phyloP scores from a whole-genome alignment of 2,113 vertebrate species.

The Lasiurus cinereus region DNA sequence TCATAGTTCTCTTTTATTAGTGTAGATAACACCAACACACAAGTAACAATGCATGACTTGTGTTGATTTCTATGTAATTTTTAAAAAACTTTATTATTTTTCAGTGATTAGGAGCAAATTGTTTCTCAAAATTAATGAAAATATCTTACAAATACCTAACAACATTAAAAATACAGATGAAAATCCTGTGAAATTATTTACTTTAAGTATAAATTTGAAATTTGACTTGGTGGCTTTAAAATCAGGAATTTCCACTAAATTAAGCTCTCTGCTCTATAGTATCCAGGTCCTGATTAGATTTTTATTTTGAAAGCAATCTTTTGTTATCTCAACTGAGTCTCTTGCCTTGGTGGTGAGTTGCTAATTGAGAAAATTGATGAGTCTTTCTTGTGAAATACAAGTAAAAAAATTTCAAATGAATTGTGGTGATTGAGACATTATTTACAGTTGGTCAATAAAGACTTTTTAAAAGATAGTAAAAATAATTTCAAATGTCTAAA shows the following conservation, averaged over 20 bases:
- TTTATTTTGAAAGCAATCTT: conserved; percentile 10
- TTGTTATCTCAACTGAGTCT: neutral
- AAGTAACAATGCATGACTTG: neutral
- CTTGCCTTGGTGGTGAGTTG: neutral
- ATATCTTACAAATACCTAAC: neutral
- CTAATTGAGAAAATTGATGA: neutral
- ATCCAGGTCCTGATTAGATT: neutral
- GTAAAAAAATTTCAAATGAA: neutral
- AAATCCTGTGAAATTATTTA: neutral
- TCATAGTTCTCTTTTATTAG: too few species aligned
- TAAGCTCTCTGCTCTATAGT: neutral
- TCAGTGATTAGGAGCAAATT: too few species aligned
- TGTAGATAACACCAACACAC: too few species aligned
- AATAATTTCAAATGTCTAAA: neutral
- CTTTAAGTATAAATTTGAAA: neutral
- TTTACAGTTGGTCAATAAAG: neutral
- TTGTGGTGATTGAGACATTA: neutral
- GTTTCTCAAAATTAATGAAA: neutral
- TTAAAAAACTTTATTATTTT: neutral
- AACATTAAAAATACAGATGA: neutral
- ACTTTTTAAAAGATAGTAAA: neutral
- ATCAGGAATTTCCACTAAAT: neutral
- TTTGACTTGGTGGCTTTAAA: neutral
- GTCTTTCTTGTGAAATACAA: neutral
- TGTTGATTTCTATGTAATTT: neutral